Conservation (phyloP, 2,113 vertebrate species). For the Porphyrio hochstetteri region DNA sequence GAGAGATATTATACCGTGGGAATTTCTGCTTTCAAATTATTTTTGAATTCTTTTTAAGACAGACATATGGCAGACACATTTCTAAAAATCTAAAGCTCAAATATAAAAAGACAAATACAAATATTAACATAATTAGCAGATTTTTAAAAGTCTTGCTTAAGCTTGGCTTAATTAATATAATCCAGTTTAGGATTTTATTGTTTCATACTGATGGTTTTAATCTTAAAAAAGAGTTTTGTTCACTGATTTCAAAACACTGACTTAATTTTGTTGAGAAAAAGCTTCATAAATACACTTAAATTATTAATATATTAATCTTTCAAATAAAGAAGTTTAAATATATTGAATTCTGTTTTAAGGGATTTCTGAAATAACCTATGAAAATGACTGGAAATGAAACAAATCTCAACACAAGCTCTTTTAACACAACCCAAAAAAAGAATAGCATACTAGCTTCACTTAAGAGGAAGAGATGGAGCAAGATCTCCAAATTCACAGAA, state of each 20-base stretch:
- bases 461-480: background rate
- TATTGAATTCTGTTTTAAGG: background rate
- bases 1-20: background rate
- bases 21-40: background rate
- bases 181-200: background rate
- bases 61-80: conserved; percentile 12
- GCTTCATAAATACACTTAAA: background rate
- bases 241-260: background rate
- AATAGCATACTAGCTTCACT: background rate
- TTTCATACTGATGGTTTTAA: background rate
- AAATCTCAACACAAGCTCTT: background rate
- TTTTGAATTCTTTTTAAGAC: background rate
- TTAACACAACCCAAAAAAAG: background rate
- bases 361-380: background rate
- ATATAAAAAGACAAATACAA: background rate
- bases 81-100: background rate
- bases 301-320: background rate
- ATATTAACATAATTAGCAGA: background rate
- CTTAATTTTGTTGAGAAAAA: background rate
- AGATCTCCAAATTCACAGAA: background rate
- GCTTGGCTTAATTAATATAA: background rate
- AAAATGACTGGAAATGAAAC: background rate
- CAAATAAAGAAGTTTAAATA: background rate
- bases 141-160: background rate
- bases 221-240: background rate